Evolutionary conservation across 2,888 invertebrate species (phyloP), one percentile per base, ranked within the genome.

Genomic region (Eremobia ochroleuca): DNA sequence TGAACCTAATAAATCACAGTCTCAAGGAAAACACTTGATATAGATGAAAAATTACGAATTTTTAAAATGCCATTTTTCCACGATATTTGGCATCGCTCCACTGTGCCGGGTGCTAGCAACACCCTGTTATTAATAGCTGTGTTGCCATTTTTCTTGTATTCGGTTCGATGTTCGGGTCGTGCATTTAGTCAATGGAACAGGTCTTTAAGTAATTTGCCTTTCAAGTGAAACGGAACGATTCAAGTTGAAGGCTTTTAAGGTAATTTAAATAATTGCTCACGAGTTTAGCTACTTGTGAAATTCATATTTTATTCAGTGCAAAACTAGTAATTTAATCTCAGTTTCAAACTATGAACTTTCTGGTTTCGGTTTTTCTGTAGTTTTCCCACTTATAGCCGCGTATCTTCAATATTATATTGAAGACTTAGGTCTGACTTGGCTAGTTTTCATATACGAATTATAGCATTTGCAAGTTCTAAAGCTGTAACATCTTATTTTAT

Each of bases 61-160:
- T 73, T 70, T 72, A 72, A 83, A 77, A 71, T 58, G 72, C 43
- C n/a, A 69, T 82, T 87, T 87, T 80, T 77, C 62, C 28, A 37
- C 43, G n/a, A 68, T 75, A 73, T 83, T 87, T 90, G 90, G 90
- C 90, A 74, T 70, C 64, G 77, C 62, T 85, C 85, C 90, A 88
- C 81, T 78, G 83, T 82, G 69, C 85, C 87, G 82, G 82, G 71
- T 87, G 90, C 69, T 65, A 74, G 80, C 73, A 83, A 85, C 82
- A 80, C 75, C 18, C 40, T n/a, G 67, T 83, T 85, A 89, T 87
- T 84, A 82, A 87, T 82, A 74, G 80, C 72, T 67, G 5, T 75
- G 73, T 81, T 67, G 68, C 66, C 61, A 77, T 82, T 82, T 85
- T 87, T 83, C 81, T 69, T 77, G 64, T 65, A 70, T 77, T 67